These are phyloP conservation scores for Tipula helvola DNA, from an alignment of 2,888 invertebrate species.

Conservation along the genomic window DNA sequence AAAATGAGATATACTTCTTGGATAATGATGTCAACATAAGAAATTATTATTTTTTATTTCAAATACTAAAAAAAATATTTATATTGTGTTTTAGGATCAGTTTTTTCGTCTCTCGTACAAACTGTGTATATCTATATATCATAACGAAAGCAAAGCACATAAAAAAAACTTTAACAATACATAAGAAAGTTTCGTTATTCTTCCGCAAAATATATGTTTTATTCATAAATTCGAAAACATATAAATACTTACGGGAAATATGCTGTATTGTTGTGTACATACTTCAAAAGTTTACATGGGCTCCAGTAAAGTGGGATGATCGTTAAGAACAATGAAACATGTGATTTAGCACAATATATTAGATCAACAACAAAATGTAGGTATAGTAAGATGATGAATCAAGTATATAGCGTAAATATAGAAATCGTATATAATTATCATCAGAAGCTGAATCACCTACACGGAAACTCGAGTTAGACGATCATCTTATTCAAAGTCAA, in stretches of 20 bases:
- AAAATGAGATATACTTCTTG: conserved; percentile 7
- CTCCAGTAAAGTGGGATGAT: background rate
- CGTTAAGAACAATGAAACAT: background rate
- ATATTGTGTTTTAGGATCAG: background rate
- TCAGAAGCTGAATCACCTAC: background rate
- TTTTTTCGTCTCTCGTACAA: background rate
- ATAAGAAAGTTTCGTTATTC: background rate
- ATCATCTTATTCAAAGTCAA: background rate
- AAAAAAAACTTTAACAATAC: conserved; percentile 7
- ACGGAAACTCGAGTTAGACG: background rate
- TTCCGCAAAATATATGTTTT: background rate
- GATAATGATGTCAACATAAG: conserved; percentile 8
- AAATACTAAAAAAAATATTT: background rate
- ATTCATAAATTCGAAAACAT: background rate
- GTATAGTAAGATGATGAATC: too few species aligned
- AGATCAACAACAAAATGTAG: background rate
- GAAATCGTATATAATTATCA: background rate
- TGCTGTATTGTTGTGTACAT: background rate
- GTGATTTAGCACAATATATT: background rate
- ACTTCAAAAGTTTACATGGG: background rate
- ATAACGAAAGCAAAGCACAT: background rate
- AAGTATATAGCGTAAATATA: background rate
- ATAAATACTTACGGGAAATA: background rate
- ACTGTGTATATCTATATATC: background rate
- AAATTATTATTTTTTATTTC: background rate